Evolutionary conservation across 1,140 invertebrate species (phyloP).

Genomic region (Eciton burchellii): DNA sequence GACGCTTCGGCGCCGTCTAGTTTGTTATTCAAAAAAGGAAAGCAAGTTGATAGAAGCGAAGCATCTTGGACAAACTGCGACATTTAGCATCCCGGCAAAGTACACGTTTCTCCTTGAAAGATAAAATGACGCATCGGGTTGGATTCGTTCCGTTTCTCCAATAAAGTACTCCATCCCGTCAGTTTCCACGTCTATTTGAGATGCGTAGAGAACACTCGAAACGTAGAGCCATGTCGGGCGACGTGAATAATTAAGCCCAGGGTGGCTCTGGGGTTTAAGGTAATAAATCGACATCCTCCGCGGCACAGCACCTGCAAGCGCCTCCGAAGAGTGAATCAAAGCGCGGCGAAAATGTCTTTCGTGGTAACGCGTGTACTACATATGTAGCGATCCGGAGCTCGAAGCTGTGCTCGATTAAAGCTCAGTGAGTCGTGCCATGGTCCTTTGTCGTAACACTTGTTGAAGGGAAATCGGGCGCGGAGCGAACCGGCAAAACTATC

Average conservation of each 20-base stretch:
- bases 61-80: constrained; percentile 11
- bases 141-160: constrained; percentile 39
- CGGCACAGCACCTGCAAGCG: neutral
- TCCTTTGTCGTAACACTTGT: constrained; percentile 59
- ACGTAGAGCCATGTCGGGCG: neutral
- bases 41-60: constrained; percentile 6
- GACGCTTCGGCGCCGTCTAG: neutral
- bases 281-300: constrained; percentile 49
- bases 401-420: constrained; percentile 58
- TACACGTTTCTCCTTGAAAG: constrained; percentile 23
- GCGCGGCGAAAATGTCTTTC: constrained; percentile 6
- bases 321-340: constrained; percentile 53
- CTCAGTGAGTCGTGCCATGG: constrained; percentile 44
- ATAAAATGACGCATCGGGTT: constrained; percentile 29
- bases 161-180: constrained; percentile 36
- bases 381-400: constrained; percentile 29
- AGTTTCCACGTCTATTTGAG: constrained; percentile 43
- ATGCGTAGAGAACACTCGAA: constrained; percentile 11
- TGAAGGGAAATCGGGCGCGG: constrained; percentile 24
- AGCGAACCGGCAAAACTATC: neutral
- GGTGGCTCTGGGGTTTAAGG: constrained; percentile 20
- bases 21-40: constrained; percentile 41
- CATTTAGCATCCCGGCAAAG: constrained; percentile 18
- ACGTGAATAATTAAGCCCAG: constrained; percentile 61
- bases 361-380: constrained; percentile 42